These are phyloP conservation scores for Himalopsyche tibetana DNA, from an alignment of 2,888 invertebrate genomes.

Conservation along the genomic window DNA sequence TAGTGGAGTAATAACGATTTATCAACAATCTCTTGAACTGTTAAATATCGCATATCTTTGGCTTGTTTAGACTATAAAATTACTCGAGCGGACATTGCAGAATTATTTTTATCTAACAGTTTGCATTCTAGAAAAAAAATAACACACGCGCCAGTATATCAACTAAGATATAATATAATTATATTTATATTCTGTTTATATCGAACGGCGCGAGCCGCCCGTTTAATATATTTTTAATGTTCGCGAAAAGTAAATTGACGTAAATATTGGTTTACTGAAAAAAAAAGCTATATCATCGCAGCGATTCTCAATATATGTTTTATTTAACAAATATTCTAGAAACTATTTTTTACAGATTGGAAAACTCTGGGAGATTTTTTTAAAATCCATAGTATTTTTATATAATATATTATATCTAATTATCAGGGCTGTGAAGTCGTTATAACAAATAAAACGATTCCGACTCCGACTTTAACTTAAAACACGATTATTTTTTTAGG, in stretches of 20 bases:
- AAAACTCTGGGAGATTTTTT: neutral
- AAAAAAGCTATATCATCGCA: conserved; percentile 36
- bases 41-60: conserved; percentile 55
- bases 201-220: conserved; percentile 42
- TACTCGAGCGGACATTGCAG: conserved; percentile 49
- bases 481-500: no score
- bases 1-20: neutral
- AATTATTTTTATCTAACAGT: conserved; percentile 58
- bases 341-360: neutral
- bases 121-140: conserved; percentile 53
- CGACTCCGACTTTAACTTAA: no score
- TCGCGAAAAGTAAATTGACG: conserved; percentile 47
- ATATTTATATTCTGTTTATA: conserved; percentile 53
- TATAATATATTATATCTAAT: no score
- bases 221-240: conserved; percentile 51
- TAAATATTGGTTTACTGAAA: conserved; percentile 56
- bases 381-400: no score
- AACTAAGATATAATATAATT: conserved; percentile 32
- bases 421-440: no score
- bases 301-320: neutral
- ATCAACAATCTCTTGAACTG: conserved; percentile 16
- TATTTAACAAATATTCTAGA: neutral
- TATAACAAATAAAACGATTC: no score
- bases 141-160: conserved; percentile 7
- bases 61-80: conserved; percentile 51